Evolutionary conservation across 2,113 vertebrate species (phyloP).

Genomic region (Phoenicopterus ruber): DNA sequence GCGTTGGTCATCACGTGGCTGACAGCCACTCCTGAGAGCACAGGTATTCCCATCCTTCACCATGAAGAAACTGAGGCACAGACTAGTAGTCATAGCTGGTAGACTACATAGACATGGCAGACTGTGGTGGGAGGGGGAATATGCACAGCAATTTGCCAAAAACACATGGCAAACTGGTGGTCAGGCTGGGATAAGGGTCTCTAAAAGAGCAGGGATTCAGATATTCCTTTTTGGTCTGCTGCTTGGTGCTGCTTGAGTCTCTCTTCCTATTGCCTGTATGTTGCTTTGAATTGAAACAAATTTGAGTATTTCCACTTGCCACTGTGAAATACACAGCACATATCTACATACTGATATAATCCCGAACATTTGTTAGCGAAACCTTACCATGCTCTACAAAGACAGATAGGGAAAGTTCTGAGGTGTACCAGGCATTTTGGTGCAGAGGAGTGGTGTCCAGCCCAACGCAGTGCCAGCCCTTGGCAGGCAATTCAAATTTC

Average conservation of each 20-base stretch:
- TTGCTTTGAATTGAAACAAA: background rate
- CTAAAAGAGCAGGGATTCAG: background rate
- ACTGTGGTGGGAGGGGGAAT: background rate
- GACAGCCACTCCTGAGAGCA: background rate
- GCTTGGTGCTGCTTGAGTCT: background rate
- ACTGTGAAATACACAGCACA: background rate
- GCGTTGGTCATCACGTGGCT: background rate
- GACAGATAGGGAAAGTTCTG: background rate
- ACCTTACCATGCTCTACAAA: background rate
- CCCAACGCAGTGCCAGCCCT: background rate
- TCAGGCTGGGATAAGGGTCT: background rate
- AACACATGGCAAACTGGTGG: background rate
- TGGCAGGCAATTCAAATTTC: background rate
- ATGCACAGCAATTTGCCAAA: background rate
- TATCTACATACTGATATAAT: background rate
- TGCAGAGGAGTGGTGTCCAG: background rate
- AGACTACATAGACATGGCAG: background rate
- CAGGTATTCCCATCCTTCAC: background rate
- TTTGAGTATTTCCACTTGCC: background rate
- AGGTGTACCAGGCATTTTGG: background rate
- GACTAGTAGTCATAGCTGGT: background rate
- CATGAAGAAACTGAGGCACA: background rate
- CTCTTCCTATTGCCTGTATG: background rate
- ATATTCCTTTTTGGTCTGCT: background rate
- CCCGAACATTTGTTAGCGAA: background rate